Base-by-base conservation (phyloP, 2,888 invertebrate genomes). In the Hydroisotoma schaefferi region DNA sequence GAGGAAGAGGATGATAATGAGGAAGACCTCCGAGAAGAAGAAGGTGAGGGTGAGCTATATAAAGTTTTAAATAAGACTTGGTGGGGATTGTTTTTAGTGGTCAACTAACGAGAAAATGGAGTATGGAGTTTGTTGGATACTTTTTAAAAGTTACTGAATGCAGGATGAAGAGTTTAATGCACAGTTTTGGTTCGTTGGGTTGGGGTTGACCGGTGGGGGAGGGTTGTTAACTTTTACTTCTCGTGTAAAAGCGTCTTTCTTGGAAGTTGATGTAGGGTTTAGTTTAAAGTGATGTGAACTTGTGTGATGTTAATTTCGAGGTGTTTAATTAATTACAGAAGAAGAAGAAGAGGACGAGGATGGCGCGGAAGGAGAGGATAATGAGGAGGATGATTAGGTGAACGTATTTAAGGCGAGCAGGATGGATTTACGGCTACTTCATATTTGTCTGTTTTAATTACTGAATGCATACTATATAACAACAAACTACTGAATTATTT, bases 1-100 rank as follows among this genome's bases (percentile, higher is more conserved):
- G 83, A 79, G 1, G 83, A 82, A 53, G 82, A 82, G 23, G 84
- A 83, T 40, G 85, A 84, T 26, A 84, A 83, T 54, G 85, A 84
- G 66, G 82, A 82, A 63, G 84, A 20, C 60, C 66, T 71, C 55
- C 69, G 68, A 28, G 70, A 67, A 61, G 72, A 70, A 60, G 72
- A 71, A 68, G 72, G 72, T 72, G 60, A 61, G 40, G 40, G 40
- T 40, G 40, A 40, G 40, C 40, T 40, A 23, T 26, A n/a, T 12
- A 26, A n/a, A 10, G 22, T n/a, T 48, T n/a, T 48, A 48, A 3
- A 33, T 26, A 18, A 2, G 26, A 26, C 28, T 26, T 23, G 28
- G n/a, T 48, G 12, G 18, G 26, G 28, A 33, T 18, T 48, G 25
- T 37, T 5, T 8, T 28, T 33, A 8, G n/a, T 52, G 25, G 29